A percentile compares a stretch with the other conserved stretches of the same genome.
phyloP scores from a whole-genome alignment of 2,797 vertebrate species.

The Poecilia velifera region DNA sequence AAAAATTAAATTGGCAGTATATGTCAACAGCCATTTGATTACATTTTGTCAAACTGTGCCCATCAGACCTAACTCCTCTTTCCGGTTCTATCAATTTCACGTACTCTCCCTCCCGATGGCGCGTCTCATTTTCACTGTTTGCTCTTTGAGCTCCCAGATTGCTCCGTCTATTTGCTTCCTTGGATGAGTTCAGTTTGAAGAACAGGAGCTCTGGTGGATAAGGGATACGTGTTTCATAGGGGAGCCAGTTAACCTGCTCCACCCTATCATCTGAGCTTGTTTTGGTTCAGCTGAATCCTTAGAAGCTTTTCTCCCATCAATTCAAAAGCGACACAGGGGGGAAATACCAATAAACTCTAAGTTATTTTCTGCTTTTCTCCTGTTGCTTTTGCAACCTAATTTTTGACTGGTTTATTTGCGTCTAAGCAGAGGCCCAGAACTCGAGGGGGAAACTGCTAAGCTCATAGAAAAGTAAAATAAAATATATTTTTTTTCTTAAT shows the following conservation, averaged over 20 bases:
- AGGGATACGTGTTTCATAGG: conserved; percentile 13
- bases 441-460: conserved; percentile 9
- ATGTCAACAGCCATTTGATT: not conserved
- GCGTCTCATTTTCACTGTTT: conserved; percentile 53
- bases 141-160: conserved; percentile 49
- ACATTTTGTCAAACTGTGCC: not conserved
- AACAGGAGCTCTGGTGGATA: conserved; percentile 25
- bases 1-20: not conserved
- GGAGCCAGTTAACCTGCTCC: conserved; percentile 63
- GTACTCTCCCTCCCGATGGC: conserved; percentile 11
- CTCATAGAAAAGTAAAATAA: conserved; percentile 7
- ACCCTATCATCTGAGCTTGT: conserved; percentile 47
- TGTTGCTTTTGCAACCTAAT: conserved; percentile 55
- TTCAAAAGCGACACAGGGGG: conserved; percentile 48
- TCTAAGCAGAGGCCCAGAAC: conserved; percentile 45
- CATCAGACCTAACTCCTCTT: conserved; percentile 9
- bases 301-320: conserved; percentile 12
- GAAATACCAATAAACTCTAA: conserved; percentile 63
- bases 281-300: conserved; percentile 55
- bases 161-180: conserved; percentile 59
- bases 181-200: conserved; percentile 44
- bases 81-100: not conserved
- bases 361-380: conserved; percentile 49
- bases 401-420: conserved; percentile 56
- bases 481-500: not conserved